Evolutionary conservation across 2,113 vertebrate species (phyloP), one percentile per base, ranked within the genome.

Genomic region (Egretta garzetta): DNA sequence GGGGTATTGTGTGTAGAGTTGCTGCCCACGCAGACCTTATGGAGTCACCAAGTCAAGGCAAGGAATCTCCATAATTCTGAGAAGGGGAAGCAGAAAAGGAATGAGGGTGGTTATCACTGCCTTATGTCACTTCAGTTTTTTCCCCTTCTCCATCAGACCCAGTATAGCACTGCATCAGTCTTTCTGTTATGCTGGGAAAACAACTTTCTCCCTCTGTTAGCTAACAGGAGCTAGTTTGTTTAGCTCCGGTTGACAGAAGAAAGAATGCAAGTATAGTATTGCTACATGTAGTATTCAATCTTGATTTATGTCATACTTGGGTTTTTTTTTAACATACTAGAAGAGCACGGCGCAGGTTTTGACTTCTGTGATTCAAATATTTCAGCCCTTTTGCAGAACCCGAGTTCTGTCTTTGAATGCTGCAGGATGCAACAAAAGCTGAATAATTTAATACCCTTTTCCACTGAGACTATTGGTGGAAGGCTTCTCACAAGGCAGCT

Each of bases 321-420:
- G 7, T 0, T 1, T 19, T 19, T 23, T 23, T 77, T 49, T 45
- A 52, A 58, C 0, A 0, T 50, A 19, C 55, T 76, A 3, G 45
- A 71, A 67, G 52, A 64, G 9, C 56, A 56, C 30, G 1, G 1
- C 53, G 27, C 21, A 56, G 33, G 17, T 47, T 84, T 80, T 67
- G 7, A 49, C 43, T 86, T 75, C 7, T 12, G n/a, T 1, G 0
- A 58, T 72, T 93, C 3, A 28, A 52, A 12, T 56, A 62, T 26
- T 73, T 92, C 41, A 50, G 22, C 59, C 47, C 6, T 1, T 76
- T 85, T 92, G 79, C 37, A 86, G 41, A 77, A 50, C 28, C 10
- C 35, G 39, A 49, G 4, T 90, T 85, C 74, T 82, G 30, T 62
- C 24, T 73, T 62, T 32, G 66, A 75, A 10, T 56, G 47, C 28